Evolutionary conservation across 2,797 vertebrate species (phyloP), one percentile per base, ranked within the genome.

Genomic region (Enteromius thamalakanensis): DNA sequence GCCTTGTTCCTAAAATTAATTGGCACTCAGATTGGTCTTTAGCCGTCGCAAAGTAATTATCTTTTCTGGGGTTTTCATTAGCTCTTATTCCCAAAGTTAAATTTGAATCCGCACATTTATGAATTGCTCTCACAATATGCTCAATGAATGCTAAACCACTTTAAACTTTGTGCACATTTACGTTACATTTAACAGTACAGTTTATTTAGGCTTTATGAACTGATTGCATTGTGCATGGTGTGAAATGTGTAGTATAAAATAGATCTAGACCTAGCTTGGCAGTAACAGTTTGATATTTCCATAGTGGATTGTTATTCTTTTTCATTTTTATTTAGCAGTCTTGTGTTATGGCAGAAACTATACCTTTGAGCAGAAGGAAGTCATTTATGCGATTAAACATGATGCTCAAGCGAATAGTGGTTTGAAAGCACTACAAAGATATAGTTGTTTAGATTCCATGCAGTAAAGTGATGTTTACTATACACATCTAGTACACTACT

Each of bases 31-130:
- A 76, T 82, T 76, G 62, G 34, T 82, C 23, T 82, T 76, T 68
- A 58, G 49, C 47, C 76, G 71, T 67, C 23, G 11, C 47, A 58
- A 76, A 55, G 80, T 82, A 82, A 75, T 67, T 29, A 82, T 82
- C 45, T 82, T 53, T 82, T 67, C 45, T 37, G n/a, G 45, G 32
- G 47, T 45, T 82, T 67, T 67, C 49, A 67, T 76, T 76, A 79
- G 47, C 67, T 75, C 62, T 10, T 67, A 72, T 78, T 58, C 53
- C 60, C 47, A 42, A 55, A 58, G 55, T 80, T 72, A 58, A 47
- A 19, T 78, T 49, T 65, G 68, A 85, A 19, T 29, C 21, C 17
- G 29, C 37, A 49, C 74, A 3, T 26, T 21, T 26, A 26, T 67
- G 51, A 60, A 70, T 70, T 71, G 23, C 17, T 72, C 37, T 60